Evolutionary conservation across 2,797 vertebrate species (phyloP).

Genomic region (Poeciliopsis presidionis): DNA sequence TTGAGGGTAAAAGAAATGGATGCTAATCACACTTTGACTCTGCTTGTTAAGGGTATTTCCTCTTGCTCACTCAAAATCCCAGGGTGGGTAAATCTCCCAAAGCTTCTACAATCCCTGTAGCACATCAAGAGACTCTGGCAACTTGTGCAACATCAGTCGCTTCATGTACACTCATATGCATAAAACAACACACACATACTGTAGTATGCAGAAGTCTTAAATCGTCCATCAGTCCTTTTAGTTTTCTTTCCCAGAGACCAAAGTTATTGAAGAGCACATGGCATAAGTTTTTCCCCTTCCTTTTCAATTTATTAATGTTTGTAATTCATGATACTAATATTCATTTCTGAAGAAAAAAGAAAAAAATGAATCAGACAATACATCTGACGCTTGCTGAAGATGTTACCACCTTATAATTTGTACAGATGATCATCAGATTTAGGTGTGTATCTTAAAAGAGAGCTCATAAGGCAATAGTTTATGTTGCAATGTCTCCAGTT

Average conservation of each 20-base stretch:
- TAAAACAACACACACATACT: slow-evolving; percentile 10
- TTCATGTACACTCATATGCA: slow-evolving; percentile 17
- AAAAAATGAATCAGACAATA: not conserved
- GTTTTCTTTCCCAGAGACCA: not conserved
- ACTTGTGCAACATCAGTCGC: slow-evolving; percentile 6
- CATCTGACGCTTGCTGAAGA: not conserved
- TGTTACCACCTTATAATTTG: not conserved
- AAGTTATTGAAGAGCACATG: not conserved
- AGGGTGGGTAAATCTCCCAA: slow-evolving; percentile 69
- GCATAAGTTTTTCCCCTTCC: not conserved
- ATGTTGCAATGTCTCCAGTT: not conserved
- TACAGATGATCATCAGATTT: not conserved
- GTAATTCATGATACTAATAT: not conserved
- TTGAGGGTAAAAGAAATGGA: slow-evolving; percentile 54
- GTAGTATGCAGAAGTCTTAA: not conserved
- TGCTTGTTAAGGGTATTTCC: slow-evolving; percentile 80
- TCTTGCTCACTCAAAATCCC: slow-evolving; percentile 70
- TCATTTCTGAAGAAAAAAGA: not conserved
- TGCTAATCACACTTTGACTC: slow-evolving; percentile 77
- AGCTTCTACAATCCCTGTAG: slow-evolving; percentile 51
- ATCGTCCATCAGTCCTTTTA: not conserved
- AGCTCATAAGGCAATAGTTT: not conserved
- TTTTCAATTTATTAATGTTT: not conserved
- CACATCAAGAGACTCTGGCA: slow-evolving; percentile 48
- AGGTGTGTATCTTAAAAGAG: not conserved